Conservation (phyloP, 2,113 vertebrate species). For the Paratilapia polleni region DNA sequence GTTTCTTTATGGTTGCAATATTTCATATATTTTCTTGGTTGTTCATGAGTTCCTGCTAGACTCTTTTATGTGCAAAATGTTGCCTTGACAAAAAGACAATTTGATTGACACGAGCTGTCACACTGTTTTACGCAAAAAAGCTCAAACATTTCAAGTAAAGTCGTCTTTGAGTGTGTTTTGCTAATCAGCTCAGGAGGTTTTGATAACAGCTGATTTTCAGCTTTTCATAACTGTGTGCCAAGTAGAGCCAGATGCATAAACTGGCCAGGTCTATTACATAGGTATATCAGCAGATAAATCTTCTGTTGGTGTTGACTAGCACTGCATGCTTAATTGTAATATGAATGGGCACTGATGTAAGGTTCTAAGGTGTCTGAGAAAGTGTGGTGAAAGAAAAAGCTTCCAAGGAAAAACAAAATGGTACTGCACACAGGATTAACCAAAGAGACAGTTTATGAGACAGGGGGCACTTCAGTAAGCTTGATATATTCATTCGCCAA, state of each 20-base stretch:
- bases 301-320: neutral
- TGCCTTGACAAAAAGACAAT: too few species aligned
- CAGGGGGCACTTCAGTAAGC: too few species aligned
- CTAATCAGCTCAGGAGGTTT: neutral
- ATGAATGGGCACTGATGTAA: neutral
- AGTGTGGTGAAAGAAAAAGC: too few species aligned
- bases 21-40: neutral
- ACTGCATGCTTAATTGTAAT: neutral
- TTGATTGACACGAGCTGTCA: too few species aligned
- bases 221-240: neutral
- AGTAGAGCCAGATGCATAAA: neutral
- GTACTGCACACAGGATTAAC: too few species aligned
- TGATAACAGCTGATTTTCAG: neutral
- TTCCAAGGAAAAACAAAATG: neutral
- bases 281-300: rapidly evolving
- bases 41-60: neutral
- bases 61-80: too few species aligned
- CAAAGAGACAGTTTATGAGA: too few species aligned
- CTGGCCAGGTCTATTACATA: rapidly evolving
- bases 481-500: too few species aligned
- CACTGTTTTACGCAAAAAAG: too few species aligned
- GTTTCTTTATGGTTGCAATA: neutral
- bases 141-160: too few species aligned
- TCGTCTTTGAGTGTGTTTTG: neutral
- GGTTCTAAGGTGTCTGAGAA: too few species aligned